Conservation (phyloP, 1,140 invertebrate species). For the Melipona quadrifasciata region DNA sequence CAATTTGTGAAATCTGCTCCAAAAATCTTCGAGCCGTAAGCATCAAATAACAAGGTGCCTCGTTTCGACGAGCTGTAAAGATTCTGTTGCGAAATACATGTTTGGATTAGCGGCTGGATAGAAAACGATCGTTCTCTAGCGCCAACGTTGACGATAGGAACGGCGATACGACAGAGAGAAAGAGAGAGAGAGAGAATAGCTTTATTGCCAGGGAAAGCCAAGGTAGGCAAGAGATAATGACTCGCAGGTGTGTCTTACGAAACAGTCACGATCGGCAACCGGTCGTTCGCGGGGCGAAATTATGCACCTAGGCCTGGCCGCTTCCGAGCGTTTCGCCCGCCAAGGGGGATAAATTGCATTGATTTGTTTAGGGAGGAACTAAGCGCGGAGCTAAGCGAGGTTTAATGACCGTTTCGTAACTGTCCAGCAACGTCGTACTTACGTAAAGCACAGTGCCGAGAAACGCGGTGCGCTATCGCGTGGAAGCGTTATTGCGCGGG, state of each 20-base stretch:
- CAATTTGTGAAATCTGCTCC: too few relatives aligned
- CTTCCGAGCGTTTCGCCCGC: conserved; percentile 29
- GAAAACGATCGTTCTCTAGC: too few relatives aligned
- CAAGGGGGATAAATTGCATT: neutral
- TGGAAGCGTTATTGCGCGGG: neutral
- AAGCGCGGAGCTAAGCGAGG: conserved; percentile 22
- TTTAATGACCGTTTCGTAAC: conserved; percentile 33
- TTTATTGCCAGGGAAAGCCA: conserved; percentile 60
- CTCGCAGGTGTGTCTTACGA: conserved; percentile 70
- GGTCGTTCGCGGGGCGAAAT: conserved; percentile 43
- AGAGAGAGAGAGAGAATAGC: conserved; percentile 28
- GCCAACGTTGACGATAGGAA: too few relatives aligned
- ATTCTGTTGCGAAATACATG: too few relatives aligned
- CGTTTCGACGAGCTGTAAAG: too few relatives aligned
- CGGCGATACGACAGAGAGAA: too few relatives aligned
- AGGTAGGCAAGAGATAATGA: conserved; percentile 64
- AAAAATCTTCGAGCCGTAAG: too few relatives aligned
- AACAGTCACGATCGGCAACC: conserved; percentile 57
- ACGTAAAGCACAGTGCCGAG: conserved; percentile 24
- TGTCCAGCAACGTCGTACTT: neutral
- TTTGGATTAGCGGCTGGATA: too few relatives aligned
- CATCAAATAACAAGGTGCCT: too few relatives aligned
- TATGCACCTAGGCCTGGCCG: conserved; percentile 2
- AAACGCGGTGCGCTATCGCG: neutral
- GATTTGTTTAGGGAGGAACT: conserved; percentile 24